Evolutionary conservation across 1,140 invertebrate genomes (phyloP).

Genomic region (Zelostemma sp.): DNA sequence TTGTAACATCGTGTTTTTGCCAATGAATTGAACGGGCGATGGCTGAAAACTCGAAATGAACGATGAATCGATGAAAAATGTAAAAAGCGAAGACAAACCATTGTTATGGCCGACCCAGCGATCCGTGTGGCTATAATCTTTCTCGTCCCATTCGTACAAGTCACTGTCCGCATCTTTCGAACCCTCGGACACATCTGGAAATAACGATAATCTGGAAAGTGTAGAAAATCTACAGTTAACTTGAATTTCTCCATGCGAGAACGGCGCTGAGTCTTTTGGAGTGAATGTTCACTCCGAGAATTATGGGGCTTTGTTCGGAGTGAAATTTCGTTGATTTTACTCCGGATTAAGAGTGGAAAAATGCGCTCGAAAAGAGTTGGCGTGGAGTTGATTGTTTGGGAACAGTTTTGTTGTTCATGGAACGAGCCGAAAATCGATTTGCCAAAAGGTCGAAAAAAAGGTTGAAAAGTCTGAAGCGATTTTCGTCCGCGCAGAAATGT

Average conservation of each 20-base stretch:
- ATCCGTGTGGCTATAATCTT: constrained; percentile 31
- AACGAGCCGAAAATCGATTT: not conserved
- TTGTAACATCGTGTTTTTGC: too few relatives aligned
- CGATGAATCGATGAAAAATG: too few relatives aligned
- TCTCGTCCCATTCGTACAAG: constrained; percentile 47
- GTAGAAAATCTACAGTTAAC: constrained; percentile 53
- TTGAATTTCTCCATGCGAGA: constrained; percentile 42
- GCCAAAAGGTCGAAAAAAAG: too few relatives aligned
- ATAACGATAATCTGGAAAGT: constrained; percentile 53
- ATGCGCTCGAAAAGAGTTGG: not conserved
- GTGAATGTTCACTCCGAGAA: too few relatives aligned
- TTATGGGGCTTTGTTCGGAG: too few relatives aligned
- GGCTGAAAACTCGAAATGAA: too few relatives aligned
- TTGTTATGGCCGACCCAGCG: constrained; percentile 17
- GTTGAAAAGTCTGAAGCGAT: constrained; percentile 24
- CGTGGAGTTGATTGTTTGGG: too few relatives aligned
- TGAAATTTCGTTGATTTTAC: constrained; percentile 11
- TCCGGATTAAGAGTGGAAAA: not conserved
- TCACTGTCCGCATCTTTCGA: constrained; percentile 47
- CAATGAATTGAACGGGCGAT: too few relatives aligned
- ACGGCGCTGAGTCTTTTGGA: too few relatives aligned
- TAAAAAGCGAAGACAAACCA: constrained; percentile 14
- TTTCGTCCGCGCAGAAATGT: constrained; percentile 14
- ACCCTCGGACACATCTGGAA: constrained; percentile 50
- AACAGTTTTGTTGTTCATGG: not conserved